A percentile compares a stretch with the other conserved stretches of the same genome.
These are phyloP conservation scores for Pollachius pollachius DNA, from an alignment of 2,113 vertebrate genomes.

Conservation along the genomic window DNA sequence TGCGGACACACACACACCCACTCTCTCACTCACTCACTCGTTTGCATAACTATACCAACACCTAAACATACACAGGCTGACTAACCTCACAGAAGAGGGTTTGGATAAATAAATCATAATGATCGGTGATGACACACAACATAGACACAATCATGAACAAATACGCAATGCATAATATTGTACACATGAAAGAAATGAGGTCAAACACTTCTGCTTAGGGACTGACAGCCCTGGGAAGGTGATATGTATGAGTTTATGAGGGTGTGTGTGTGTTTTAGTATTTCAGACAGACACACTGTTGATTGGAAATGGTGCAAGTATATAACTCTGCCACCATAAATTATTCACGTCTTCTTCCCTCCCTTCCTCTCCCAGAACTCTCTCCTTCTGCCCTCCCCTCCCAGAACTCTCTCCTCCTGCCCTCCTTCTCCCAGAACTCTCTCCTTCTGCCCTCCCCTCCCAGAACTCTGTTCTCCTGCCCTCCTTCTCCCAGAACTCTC, in stretches of 20 bases:
- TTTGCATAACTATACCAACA: constrained; percentile 47
- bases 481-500: too few species aligned
- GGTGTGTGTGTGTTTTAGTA: constrained; percentile 10
- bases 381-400: neutral
- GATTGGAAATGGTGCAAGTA: constrained; percentile 28
- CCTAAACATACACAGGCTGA: neutral
- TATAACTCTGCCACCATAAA: neutral
- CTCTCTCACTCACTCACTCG: constrained; percentile 5
- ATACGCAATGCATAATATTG: too few species aligned
- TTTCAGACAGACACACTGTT: constrained; percentile 38
- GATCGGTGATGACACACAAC: too few species aligned
- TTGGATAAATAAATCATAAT: too few species aligned
- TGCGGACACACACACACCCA: constrained; percentile 5
- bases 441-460: neutral
- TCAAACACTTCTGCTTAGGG: constrained; percentile 4
- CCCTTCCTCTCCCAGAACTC: neutral
- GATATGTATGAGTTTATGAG: constrained; percentile 9
- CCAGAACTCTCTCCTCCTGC: neutral
- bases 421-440: neutral
- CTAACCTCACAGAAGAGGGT: constrained; percentile 6
- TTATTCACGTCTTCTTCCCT: neutral
- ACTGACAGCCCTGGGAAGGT: constrained; percentile 9
- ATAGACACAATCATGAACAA: too few species aligned
- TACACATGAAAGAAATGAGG: constrained; percentile 19
- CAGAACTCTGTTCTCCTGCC: too few species aligned